These are phyloP conservation scores for Tragelaphus imberbis DNA, from an alignment of 2,113 vertebrate genomes.

Conservation along the genomic window DNA sequence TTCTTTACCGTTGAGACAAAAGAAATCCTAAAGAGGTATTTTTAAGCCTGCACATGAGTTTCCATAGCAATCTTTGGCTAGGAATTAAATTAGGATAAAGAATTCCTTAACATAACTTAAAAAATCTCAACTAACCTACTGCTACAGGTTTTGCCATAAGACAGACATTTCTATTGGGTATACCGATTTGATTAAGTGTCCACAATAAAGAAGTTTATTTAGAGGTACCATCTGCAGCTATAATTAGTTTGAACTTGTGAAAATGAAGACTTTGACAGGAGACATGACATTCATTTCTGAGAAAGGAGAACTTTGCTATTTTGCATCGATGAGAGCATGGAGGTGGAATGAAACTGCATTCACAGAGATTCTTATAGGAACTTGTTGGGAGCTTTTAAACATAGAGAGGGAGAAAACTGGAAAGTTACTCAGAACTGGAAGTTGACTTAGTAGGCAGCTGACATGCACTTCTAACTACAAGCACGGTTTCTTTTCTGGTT, in stretches of 20 bases:
- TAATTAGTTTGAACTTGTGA: slow-evolving; percentile 64
- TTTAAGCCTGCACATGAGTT: slow-evolving; percentile 12
- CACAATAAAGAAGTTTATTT: slow-evolving; percentile 42
- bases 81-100: slow-evolving; percentile 48
- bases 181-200: slow-evolving; percentile 51
- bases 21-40: slow-evolving; percentile 44
- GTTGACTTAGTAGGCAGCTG: background rate
- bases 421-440: background rate
- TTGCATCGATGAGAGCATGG: slow-evolving; percentile 24
- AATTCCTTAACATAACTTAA: slow-evolving; percentile 10
- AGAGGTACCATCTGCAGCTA: slow-evolving; percentile 40
- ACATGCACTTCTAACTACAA: background rate
- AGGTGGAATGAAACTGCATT: background rate
- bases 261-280: slow-evolving; percentile 56
- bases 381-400: background rate
- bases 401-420: background rate
- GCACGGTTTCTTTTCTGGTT: background rate
- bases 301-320: background rate
- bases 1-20: slow-evolving; percentile 39
- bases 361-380: background rate
- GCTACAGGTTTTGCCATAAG: slow-evolving; percentile 45
- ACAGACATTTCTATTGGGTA: slow-evolving; percentile 1
- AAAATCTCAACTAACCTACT: slow-evolving; percentile 7
- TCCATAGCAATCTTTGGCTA: slow-evolving; percentile 47
- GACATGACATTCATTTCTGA: background rate